A percentile compares a stretch with the other conserved stretches of the same genome.
These are phyloP conservation scores for Macquaria ambigua DNA, from an alignment of 2,113 vertebrate species.

Conservation along the genomic window DNA sequence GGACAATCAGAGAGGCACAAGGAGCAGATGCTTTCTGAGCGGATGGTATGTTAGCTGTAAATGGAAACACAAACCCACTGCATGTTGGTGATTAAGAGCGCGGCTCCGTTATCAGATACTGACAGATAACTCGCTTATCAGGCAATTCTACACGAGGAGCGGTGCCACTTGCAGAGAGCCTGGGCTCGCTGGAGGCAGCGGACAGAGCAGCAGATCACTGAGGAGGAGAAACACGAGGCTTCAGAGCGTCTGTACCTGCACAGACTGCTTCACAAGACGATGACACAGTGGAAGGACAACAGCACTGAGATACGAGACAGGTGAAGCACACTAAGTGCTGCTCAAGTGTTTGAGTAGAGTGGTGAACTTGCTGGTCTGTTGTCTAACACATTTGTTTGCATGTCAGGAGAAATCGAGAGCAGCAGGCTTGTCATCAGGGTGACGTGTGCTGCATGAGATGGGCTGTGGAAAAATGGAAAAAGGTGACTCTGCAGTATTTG, in stretches of 20 bases:
- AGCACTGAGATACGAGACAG: conserved; percentile 60
- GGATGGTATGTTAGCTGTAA: conserved; percentile 80
- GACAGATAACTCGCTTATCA: conserved; percentile 53
- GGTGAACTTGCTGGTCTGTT: not conserved
- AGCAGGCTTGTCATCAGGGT: conserved; percentile 68
- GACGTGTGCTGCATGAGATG: conserved; percentile 58
- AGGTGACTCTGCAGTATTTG: conserved; percentile 61
- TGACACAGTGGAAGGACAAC: conserved; percentile 85
- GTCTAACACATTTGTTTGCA: conserved; percentile 12
- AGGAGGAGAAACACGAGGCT: conserved; percentile 74
- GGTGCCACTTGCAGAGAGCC: conserved; percentile 63
- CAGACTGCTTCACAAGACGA: conserved; percentile 70
- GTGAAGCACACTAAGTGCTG: conserved; percentile 48
- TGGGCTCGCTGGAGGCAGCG: conserved; percentile 86
- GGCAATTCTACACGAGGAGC: conserved; percentile 88
- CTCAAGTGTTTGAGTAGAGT: not conserved
- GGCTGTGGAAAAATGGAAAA: conserved; percentile 78
- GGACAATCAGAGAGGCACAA: conserved; percentile 73
- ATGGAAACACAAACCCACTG: not conserved
- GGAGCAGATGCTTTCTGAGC: conserved; percentile 83
- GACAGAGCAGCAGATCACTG: conserved; percentile 64
- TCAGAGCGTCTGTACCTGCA: conserved; percentile 78
- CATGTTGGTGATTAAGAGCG: not conserved
- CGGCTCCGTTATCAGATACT: not conserved
- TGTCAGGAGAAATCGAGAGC: conserved; percentile 72